These are phyloP conservation scores for Silurus aristotelis DNA, from an alignment of 2,797 vertebrate species.

Conservation along the genomic window DNA sequence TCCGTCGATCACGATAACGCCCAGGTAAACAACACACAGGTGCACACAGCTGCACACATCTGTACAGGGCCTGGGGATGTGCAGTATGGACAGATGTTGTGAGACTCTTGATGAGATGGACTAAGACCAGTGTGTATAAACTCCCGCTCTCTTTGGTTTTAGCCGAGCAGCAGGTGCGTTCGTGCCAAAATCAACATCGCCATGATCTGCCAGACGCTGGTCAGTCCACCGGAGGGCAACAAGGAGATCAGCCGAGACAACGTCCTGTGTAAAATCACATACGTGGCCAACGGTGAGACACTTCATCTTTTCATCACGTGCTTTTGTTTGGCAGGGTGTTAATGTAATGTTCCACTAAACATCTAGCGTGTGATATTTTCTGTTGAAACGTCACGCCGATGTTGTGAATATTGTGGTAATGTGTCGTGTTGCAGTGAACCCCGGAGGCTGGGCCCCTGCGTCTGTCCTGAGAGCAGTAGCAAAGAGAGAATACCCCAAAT, in stretches of 20 bases:
- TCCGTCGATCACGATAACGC: slow-evolving; percentile 94
- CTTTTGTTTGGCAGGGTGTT: no score
- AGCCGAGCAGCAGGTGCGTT: slow-evolving; percentile 89
- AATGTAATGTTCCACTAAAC: no score
- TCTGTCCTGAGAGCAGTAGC: slow-evolving; percentile 95
- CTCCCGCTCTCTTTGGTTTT: background rate
- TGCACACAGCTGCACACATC: background rate
- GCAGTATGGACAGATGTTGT: background rate
- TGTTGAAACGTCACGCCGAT: background rate
- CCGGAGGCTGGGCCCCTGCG: slow-evolving; percentile 97
- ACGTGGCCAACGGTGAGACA: slow-evolving; percentile 93
- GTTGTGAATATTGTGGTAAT: background rate
- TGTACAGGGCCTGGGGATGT: background rate
- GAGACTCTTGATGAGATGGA: background rate
- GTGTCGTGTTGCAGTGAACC: slow-evolving; percentile 75
- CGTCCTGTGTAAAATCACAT: slow-evolving; percentile 96
- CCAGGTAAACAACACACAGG: slow-evolving; percentile 74
- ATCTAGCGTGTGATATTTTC: background rate
- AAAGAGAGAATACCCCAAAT: slow-evolving; percentile 96
- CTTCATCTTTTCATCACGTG: no score
- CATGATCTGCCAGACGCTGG: slow-evolving; percentile 96
- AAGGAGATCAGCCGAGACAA: slow-evolving; percentile 96
- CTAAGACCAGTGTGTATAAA: background rate
- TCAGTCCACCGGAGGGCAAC: slow-evolving; percentile 94
- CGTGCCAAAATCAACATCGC: slow-evolving; percentile 98